phyloP scores from a whole-genome alignment of 2,888 invertebrate genomes.

The Microctonus aethiopoides region DNA sequence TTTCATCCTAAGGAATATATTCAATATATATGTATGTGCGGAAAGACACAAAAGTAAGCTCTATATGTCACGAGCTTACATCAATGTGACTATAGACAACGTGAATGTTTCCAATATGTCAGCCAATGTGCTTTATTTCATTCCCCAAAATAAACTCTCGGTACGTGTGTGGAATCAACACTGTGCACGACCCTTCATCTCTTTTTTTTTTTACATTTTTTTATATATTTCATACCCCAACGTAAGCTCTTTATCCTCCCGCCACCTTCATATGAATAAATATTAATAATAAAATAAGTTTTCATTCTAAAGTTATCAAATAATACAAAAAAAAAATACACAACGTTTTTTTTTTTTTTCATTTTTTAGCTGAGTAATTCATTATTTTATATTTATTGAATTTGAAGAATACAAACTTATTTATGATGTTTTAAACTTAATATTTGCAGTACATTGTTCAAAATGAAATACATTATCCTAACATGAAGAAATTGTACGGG shows the following conservation, averaged over 20 bases:
- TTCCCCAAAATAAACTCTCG: conserved; percentile 56
- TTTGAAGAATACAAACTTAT: too few relatives aligned
- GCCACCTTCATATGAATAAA: too few relatives aligned
- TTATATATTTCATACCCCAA: not conserved
- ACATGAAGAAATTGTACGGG: conserved; percentile 45
- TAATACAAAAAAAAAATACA: too few relatives aligned
- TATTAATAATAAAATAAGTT: too few relatives aligned
- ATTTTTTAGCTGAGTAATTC: too few relatives aligned
- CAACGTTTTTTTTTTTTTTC: too few relatives aligned
- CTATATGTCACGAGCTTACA: conserved; percentile 45
- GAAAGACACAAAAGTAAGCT: conserved; percentile 46
- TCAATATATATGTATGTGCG: conserved; percentile 39
- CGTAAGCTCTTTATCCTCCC: too few relatives aligned
- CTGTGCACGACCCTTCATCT: not conserved
- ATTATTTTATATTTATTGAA: too few relatives aligned
- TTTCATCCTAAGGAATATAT: too few relatives aligned
- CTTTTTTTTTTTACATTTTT: not conserved
- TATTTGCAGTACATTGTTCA: not conserved
- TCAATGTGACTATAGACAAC: conserved; percentile 59
- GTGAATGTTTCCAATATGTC: conserved; percentile 63
- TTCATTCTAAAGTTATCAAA: too few relatives aligned
- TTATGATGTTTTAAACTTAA: too few relatives aligned
- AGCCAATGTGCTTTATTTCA: conserved; percentile 43
- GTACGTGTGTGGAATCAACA: conserved; percentile 58
- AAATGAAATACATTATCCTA: not conserved